phyloP scores from a whole-genome alignment of 2,113 vertebrate species.

The Tenrec ecaudatus region DNA sequence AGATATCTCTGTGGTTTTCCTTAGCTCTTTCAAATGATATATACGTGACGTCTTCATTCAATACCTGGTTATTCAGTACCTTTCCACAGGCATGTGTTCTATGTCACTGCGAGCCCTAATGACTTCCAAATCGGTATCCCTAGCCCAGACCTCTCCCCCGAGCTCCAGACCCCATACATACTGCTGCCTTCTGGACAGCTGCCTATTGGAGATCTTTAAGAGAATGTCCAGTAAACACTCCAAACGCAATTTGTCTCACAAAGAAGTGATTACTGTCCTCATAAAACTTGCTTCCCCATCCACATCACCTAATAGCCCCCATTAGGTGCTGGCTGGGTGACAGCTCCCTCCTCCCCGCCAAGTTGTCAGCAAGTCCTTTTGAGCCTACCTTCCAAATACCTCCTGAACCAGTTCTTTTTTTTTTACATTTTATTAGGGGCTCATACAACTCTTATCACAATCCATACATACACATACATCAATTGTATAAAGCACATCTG shows the following conservation, averaged over 20 bases:
- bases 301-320: background rate
- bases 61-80: background rate
- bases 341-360: background rate
- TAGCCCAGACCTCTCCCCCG: too few species aligned
- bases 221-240: background rate
- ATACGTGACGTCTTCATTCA: background rate
- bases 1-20: background rate
- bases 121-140: background rate
- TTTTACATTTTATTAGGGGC: too few species aligned
- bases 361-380: background rate
- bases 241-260: background rate
- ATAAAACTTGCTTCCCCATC: background rate
- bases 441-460: too few species aligned
- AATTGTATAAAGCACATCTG: too few species aligned
- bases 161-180: background rate
- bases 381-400: background rate
- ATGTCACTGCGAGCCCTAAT: slow-evolving; percentile 8
- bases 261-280: background rate
- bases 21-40: slow-evolving; percentile 27
- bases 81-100: background rate
- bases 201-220: slow-evolving; percentile 56
- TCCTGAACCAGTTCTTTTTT: too few species aligned
- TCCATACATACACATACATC: too few species aligned
- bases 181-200: background rate
- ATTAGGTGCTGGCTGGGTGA: too few species aligned